These are phyloP conservation scores for Phragmatobia fuliginosa DNA, from an alignment of 2,888 invertebrate genomes.

Conservation along the genomic window DNA sequence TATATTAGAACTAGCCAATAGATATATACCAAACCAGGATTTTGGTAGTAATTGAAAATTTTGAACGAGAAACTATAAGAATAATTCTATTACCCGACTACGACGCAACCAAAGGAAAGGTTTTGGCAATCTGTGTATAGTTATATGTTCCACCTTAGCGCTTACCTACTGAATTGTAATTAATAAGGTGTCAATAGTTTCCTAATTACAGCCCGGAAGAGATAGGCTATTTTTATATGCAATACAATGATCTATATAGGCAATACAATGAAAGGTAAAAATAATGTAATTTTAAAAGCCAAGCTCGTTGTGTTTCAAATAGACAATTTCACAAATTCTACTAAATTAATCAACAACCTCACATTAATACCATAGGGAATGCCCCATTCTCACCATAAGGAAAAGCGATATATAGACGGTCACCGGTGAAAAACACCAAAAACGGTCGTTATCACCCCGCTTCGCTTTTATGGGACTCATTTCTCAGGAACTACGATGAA, in stretches of 20 bases:
- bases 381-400: slow-evolving; percentile 16
- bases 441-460: slow-evolving; percentile 38
- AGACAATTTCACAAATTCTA: background rate
- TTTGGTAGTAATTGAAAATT: background rate
- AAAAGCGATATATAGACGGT: slow-evolving; percentile 30
- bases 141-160: too few species aligned
- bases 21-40: background rate
- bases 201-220: too few species aligned
- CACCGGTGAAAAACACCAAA: slow-evolving; percentile 39
- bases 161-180: too few species aligned
- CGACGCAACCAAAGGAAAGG: too few species aligned
- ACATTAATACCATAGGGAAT: slow-evolving; percentile 21
- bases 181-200: too few species aligned
- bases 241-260: too few species aligned
- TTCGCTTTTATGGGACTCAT: slow-evolving; percentile 39
- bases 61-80: background rate
- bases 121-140: too few species aligned
- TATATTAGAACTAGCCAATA: background rate
- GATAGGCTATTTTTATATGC: too few species aligned
- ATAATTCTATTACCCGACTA: too few species aligned
- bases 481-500: slow-evolving; percentile 32
- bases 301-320: background rate
- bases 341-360: slow-evolving; percentile 16
- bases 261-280: background rate
- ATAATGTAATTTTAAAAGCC: background rate